Percentiles rank a stretch among this genome's conserved stretches.
phyloP scores from a whole-genome alignment of 2,113 vertebrate genomes.

The Dascyllus trimaculatus region DNA sequence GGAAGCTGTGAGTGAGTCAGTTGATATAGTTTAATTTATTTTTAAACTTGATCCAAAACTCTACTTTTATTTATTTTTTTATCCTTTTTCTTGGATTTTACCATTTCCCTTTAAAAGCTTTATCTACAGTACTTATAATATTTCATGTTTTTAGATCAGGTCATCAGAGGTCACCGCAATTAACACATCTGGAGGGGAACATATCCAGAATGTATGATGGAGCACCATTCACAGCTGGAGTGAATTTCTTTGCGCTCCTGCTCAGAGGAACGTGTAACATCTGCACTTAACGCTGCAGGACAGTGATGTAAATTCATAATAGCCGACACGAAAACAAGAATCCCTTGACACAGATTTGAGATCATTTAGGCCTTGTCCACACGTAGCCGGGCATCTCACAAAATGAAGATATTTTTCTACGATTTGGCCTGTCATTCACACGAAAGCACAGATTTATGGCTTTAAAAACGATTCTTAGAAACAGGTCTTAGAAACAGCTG shows the following conservation, averaged over 20 bases:
- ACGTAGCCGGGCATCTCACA: too few relatives aligned
- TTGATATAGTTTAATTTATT: too few relatives aligned
- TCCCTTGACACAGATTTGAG: background rate
- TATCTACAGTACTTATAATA: slow-evolving; percentile 8
- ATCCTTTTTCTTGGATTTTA: slow-evolving; percentile 1
- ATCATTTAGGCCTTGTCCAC: too few relatives aligned
- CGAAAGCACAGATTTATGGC: too few relatives aligned
- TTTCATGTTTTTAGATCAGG: background rate
- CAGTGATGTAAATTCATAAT: background rate
- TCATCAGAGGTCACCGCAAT: background rate
- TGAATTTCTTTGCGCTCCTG: slow-evolving; percentile 16
- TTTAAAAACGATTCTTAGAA: too few relatives aligned
- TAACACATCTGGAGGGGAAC: slow-evolving; percentile 28
- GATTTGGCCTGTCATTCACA: too few relatives aligned
- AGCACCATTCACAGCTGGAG: slow-evolving; percentile 48
- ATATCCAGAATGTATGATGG: slow-evolving; percentile 27
- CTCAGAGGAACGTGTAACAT: background rate
- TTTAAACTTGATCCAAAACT: background rate
- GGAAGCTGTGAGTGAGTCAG: too few relatives aligned
- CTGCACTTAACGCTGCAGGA: background rate
- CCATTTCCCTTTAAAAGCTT: accelerated
- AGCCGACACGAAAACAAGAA: slow-evolving; percentile 5
- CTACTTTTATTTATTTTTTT: background rate
- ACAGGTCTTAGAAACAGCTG: too few relatives aligned
- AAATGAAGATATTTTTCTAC: too few relatives aligned